Conservation (phyloP, 2,888 invertebrate species). For the Dioctria linearis region DNA sequence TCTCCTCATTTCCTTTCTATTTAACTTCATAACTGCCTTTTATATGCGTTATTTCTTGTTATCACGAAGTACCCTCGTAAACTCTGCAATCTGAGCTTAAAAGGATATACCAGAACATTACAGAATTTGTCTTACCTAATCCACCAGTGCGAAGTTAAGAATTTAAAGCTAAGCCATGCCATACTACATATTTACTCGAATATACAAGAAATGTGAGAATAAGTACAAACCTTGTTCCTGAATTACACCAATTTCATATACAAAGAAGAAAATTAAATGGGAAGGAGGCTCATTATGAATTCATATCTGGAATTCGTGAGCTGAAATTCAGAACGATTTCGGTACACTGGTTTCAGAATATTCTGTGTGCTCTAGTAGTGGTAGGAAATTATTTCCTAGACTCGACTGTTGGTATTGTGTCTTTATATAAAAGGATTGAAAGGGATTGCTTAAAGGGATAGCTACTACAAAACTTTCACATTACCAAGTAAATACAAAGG, state of each 20-base stretch:
- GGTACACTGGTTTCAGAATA: slow-evolving; percentile 32
- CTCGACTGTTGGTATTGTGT: not conserved
- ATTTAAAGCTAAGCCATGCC: not conserved
- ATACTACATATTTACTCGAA: too few relatives aligned
- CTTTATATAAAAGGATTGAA: not conserved
- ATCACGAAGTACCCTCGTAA: not conserved
- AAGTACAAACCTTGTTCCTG: slow-evolving; percentile 3
- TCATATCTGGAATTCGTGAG: slow-evolving; percentile 54
- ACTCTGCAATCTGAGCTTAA: too few relatives aligned
- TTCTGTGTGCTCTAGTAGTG: not conserved
- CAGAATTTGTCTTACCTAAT: not conserved
- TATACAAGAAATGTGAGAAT: not conserved
- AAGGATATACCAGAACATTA: not conserved
- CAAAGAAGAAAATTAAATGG: slow-evolving; percentile 18
- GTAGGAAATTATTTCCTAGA: not conserved
- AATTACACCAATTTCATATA: slow-evolving; percentile 9
- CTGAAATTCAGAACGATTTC: slow-evolving; percentile 53
- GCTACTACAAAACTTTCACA: not conserved
- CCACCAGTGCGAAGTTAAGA: not conserved
- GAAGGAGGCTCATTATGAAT: slow-evolving; percentile 53
- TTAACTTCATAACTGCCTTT: not conserved
- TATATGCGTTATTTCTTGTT: not conserved
- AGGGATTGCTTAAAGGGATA: not conserved
- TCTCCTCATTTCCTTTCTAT: not conserved
- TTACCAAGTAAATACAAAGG: slow-evolving; percentile 3